Conservation (phyloP, 2,888 invertebrate genomes). For the Metellina segmentata region DNA sequence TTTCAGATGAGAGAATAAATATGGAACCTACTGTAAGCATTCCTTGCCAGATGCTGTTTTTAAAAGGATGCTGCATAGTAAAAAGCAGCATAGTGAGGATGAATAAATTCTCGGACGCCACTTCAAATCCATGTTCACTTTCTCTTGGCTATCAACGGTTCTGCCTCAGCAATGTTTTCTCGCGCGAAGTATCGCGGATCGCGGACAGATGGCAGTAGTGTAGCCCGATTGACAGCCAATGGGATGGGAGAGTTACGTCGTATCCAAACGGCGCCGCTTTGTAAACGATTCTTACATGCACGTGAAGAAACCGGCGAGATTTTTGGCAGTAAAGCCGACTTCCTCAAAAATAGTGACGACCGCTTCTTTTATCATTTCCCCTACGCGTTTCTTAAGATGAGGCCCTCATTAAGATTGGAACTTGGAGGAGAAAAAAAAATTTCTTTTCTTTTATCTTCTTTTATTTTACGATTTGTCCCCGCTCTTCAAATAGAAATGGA, state of each 20-base stretch:
- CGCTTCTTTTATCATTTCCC: too few species aligned
- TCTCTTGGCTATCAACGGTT: neutral
- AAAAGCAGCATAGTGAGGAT: neutral
- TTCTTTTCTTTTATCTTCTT: too few species aligned
- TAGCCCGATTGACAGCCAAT: neutral
- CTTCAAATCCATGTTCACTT: neutral
- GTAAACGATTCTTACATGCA: conserved; percentile 5
- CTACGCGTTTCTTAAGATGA: too few species aligned
- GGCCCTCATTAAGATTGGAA: too few species aligned
- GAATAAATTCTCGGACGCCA: neutral
- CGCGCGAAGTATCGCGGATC: neutral
- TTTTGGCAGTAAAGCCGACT: neutral
- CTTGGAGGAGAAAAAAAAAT: too few species aligned
- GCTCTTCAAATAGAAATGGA: too few species aligned
- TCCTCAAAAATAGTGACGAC: neutral
- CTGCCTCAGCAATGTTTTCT: neutral
- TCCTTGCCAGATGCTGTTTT: neutral
- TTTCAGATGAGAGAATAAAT: too few species aligned
- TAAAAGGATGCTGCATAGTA: neutral
- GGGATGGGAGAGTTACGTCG: neutral
- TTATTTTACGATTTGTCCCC: too few species aligned
- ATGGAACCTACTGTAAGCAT: neutral
- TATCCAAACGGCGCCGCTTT: conserved; percentile 32
- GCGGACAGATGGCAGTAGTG: neutral
- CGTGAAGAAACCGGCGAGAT: neutral